Base-by-base conservation (phyloP, 2,888 invertebrate species). In the Caenorhabditis macrosperma region DNA sequence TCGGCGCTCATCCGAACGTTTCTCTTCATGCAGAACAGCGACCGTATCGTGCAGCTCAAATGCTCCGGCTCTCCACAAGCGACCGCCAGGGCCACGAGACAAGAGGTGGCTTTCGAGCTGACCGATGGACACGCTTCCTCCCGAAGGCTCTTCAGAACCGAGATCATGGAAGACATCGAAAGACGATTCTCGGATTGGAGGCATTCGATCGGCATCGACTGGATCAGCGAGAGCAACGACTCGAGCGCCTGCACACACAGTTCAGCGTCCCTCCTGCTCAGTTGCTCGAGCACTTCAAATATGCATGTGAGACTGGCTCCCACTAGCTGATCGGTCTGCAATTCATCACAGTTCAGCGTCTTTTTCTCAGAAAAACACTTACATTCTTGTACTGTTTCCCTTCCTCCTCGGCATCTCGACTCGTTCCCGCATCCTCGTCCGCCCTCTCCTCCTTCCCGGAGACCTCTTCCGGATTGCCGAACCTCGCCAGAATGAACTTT, bases 241-340 rank as follows among this genome's bases (percentile, higher is more conserved):
- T 93, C 93, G 41, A 98, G 92, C 4, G 97, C 84, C 35, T 95
- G 94, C 57, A 95, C 94, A 92, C 97, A 98, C 66, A 98, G 93
- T 72, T 93, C 93, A 1, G 96, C 94, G 91, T 97, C 95, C 17
- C 94, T 93, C 67, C 93, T 93, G 77, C 95, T 93, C 66, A 96
- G 95, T 91, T 96, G 96, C 77, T 94, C 93, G 85, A 98, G 95
- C 41, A 98, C 92, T 88, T 96, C 95, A 91, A 97, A 96, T 4
- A 98, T 95, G 82, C 95, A 95, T 77, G 91, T 91, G 48, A 93
- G 87, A 4, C 93, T 92, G 59, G 92, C 90, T 4, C 92, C 91
- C 63, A 93, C 92, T n/a, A 89, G 55, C 55, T 83, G 83, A 26
- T 85, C 82, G 0, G 77, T 61, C 84, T 85, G 81, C 10, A 78